Conservation (phyloP, 2,888 invertebrate genomes). For the Rhopalosiphum nymphaeae region DNA sequence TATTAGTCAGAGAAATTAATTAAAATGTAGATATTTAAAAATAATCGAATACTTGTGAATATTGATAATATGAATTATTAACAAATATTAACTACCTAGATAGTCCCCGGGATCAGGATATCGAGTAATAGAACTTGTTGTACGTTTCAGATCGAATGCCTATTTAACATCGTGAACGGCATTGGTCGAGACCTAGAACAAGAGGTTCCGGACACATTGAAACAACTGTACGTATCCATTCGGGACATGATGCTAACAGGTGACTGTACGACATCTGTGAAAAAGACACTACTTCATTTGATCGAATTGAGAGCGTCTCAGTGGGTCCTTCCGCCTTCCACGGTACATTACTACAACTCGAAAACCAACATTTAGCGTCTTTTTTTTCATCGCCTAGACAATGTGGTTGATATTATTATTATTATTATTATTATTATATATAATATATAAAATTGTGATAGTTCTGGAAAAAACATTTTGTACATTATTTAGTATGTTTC, state of each 20-base stretch:
- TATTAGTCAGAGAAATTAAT: not conserved
- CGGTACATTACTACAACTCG: constrained; percentile 90
- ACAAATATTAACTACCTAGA: no score
- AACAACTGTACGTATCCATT: constrained; percentile 82
- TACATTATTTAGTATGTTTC: not conserved
- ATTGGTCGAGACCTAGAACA: constrained; percentile 89
- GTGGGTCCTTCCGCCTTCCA: constrained; percentile 91
- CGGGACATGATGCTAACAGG: constrained; percentile 88
- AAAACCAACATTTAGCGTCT: constrained; percentile 39
- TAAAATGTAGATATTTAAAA: not conserved
- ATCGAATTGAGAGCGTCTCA: constrained; percentile 91
- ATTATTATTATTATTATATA: not conserved
- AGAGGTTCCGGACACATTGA: constrained; percentile 84
- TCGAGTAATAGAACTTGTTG: not conserved
- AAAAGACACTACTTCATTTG: constrained; percentile 87
- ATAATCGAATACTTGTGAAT: no score
- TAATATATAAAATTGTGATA: not conserved
- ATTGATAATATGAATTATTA: no score
- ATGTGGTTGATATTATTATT: not conserved
- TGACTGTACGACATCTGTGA: constrained; percentile 80
- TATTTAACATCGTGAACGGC: constrained; percentile 89
- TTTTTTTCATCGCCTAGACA: not conserved
- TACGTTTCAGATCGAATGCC: constrained; percentile 81
- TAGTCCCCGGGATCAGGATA: no score
- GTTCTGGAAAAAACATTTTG: not conserved